Conservation (phyloP, 2,888 invertebrate genomes). For the Drosophila heteroneura region DNA sequence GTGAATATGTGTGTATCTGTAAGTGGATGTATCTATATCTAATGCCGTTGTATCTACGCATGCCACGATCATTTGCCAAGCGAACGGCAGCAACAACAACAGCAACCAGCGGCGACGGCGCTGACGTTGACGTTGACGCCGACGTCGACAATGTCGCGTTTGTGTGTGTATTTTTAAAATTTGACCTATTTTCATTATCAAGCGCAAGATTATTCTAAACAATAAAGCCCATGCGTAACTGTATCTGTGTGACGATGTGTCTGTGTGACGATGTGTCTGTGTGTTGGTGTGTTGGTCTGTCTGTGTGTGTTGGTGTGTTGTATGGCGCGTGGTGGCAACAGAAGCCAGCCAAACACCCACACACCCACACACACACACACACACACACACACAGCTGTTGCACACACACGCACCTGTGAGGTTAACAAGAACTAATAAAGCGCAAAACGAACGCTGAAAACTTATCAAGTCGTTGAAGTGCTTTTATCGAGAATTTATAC, state of each 20-base stretch:
- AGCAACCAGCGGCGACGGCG: conserved; percentile 6
- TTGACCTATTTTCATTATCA: conserved; percentile 86
- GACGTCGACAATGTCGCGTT: conserved; percentile 73
- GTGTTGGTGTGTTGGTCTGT: background rate
- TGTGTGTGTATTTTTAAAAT: conserved; percentile 83
- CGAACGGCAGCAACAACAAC: conserved; percentile 13
- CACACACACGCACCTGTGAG: conserved; percentile 41
- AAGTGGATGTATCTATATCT: conserved; percentile 54
- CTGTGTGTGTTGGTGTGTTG: conserved; percentile 3
- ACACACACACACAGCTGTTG: conserved; percentile 28
- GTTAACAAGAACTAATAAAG: conserved; percentile 25
- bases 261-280: background rate
- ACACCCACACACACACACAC: background rate
- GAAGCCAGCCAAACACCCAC: conserved; percentile 37
- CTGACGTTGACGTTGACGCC: conserved; percentile 18
- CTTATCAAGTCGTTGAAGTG: background rate
- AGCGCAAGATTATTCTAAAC: conserved; percentile 85
- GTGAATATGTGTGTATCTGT: conserved; percentile 6
- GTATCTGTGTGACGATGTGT: conserved; percentile 30
- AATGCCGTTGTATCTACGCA: conserved; percentile 62
- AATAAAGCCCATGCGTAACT: conserved; percentile 71
- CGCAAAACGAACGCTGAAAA: background rate
- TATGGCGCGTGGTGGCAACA: conserved; percentile 59
- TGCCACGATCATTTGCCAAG: conserved; percentile 46
- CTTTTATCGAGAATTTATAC: background rate